phyloP scores from a whole-genome alignment of 2,113 vertebrate species.

The Blennius ocellaris region DNA sequence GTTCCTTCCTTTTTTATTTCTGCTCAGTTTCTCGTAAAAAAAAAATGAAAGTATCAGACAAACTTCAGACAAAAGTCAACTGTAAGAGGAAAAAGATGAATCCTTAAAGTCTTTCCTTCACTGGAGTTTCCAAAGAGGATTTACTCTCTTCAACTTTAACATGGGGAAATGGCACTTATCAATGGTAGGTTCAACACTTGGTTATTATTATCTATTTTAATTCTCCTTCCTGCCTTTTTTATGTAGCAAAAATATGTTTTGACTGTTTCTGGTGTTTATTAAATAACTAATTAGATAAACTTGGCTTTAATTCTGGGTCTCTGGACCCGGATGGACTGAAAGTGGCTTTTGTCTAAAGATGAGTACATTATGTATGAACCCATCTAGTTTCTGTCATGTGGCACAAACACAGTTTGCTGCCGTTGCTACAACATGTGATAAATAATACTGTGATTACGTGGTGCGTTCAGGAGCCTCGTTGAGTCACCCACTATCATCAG shows the following conservation, averaged over 20 bases:
- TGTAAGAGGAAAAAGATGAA: neutral
- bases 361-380: neutral
- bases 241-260: no score
- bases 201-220: neutral
- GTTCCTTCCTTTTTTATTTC: rapidly evolving
- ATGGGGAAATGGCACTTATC: slow-evolving; percentile 82
- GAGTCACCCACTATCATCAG: no score
- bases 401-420: neutral
- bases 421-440: neutral
- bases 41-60: slow-evolving; percentile 5
- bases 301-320: no score
- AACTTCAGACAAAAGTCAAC: neutral
- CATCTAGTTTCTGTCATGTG: slow-evolving; percentile 39
- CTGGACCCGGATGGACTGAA: no score
- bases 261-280: no score
- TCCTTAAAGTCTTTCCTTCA: slow-evolving; percentile 7
- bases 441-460: neutral
- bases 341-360: no score
- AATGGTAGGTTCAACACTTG: slow-evolving; percentile 69
- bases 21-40: rapidly evolving
- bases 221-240: neutral
- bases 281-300: no score
- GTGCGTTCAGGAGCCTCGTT: no score
- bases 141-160: slow-evolving; percentile 11
- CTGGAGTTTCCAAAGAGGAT: slow-evolving; percentile 9